Evolutionary conservation across 1,140 invertebrate genomes (phyloP).

Genomic region (Orius laevigatus): DNA sequence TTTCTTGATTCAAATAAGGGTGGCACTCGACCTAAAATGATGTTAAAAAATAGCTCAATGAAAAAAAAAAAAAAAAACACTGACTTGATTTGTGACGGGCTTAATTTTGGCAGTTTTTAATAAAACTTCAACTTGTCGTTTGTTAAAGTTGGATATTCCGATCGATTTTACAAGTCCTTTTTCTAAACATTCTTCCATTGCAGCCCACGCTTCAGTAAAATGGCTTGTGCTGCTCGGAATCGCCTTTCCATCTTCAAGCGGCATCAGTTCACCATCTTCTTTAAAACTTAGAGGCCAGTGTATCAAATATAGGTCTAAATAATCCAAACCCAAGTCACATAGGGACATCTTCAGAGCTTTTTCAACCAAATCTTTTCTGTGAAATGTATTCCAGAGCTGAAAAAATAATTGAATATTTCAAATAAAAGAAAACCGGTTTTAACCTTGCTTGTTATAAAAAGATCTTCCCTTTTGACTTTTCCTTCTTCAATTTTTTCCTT

Average conservation of each 20-base stretch:
- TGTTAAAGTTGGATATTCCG: constrained; percentile 80
- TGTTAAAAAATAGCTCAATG: too few species aligned
- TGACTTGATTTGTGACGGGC: constrained; percentile 61
- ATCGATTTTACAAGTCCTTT: constrained; percentile 57
- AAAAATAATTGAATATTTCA: constrained; percentile 9
- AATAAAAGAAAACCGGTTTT: constrained; percentile 24
- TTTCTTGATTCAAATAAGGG: constrained; percentile 61
- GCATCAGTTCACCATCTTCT: constrained; percentile 28
- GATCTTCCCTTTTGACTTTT: constrained; percentile 50
- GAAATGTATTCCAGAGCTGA: constrained; percentile 37
- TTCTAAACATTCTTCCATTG: constrained; percentile 52
- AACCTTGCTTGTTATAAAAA: constrained; percentile 52
- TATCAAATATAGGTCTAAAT: constrained; percentile 60
- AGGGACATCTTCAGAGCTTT: constrained; percentile 38
- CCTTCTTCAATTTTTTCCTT: constrained; percentile 52
- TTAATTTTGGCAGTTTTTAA: constrained; percentile 44
- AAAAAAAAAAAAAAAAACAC: too few species aligned
- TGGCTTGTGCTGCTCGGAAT: constrained; percentile 32
- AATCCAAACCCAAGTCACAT: constrained; percentile 45
- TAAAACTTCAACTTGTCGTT: constrained; percentile 53
- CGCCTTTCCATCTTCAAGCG: constrained; percentile 25
- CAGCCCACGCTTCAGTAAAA: constrained; percentile 46
- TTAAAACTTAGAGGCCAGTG: constrained; percentile 58
- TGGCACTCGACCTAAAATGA: constrained; percentile 49
- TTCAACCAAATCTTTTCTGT: constrained; percentile 30